Conservation (phyloP, 2,797 vertebrate genomes). For the Argya squamiceps region DNA sequence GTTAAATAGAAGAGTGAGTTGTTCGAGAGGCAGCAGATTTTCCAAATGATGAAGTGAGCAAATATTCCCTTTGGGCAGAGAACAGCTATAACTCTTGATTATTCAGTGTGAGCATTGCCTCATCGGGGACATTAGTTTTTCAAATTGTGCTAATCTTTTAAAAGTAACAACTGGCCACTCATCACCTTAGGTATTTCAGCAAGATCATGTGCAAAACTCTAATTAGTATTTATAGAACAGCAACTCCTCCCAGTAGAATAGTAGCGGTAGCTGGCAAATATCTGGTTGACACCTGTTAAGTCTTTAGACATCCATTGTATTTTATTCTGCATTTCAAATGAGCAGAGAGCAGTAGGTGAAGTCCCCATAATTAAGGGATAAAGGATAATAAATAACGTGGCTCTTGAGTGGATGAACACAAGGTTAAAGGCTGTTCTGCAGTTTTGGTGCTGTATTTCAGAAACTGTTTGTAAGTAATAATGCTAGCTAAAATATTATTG, state of each 20-base stretch:
- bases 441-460: not conserved
- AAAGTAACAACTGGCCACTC: constrained; percentile 76
- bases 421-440: constrained; percentile 30
- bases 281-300: constrained; percentile 65
- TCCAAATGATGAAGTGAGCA: constrained; percentile 73
- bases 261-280: constrained; percentile 61
- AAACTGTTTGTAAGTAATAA: constrained; percentile 14
- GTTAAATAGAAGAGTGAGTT: constrained; percentile 67
- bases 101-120: constrained; percentile 71
- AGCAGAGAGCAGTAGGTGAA: constrained; percentile 57
- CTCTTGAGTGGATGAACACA: constrained; percentile 34
- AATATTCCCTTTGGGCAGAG: constrained; percentile 68
- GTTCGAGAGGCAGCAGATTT: constrained; percentile 69
- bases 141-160: constrained; percentile 75
- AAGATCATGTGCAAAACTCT: constrained; percentile 73
- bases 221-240: constrained; percentile 76
- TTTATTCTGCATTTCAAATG: constrained; percentile 69
- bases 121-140: constrained; percentile 74
- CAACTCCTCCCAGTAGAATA: constrained; percentile 65
- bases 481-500: constrained; percentile 24
- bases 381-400: constrained; percentile 54
- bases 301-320: constrained; percentile 61
- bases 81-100: constrained; percentile 73
- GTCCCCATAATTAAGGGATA: constrained; percentile 52
- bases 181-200: constrained; percentile 74